Base-by-base conservation (phyloP, 35 echinoderm and acorn worm species). In the Lytechinus pictus region DNA sequence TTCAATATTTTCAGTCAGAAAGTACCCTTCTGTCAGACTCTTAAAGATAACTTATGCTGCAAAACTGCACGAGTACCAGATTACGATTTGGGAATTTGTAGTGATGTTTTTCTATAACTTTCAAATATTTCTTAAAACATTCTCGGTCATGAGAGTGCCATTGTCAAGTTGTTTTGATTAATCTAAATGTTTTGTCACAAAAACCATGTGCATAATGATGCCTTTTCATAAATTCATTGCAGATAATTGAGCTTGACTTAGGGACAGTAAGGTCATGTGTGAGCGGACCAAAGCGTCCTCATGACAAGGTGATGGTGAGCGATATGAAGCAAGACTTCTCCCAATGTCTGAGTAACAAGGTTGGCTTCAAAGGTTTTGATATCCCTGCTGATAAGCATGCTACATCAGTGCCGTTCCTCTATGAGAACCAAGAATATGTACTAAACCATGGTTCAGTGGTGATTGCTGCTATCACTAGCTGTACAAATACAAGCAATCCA, bases 401-500 rank as follows among this genome's bases (percentile, higher is more conserved):
- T 6, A 95, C 95, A 6, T 96, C 94, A 51, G 88, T 98, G 28
- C 98, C 98, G 1, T 99, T 99, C 86, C 94, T 97, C 13, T 96
- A 95, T 66, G 98, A 99, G 0, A 54, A 93, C 61, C 53, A 97
- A 87, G 98, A 99, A 54, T 99, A 96, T 92, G 90, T 87, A 4
- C 71, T 99, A 91, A 97, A 58, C 9, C 98, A 99, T 90, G 98
- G 98, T 24, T 97, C 97, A 54, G 98, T 99, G 1, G 98, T 99
- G n/a, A 99, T 99, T 94, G 98, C 98, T 54, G 98, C 98, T 28
- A 98, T 99, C 24, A 99, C 98, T 8, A 99, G 98, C 95, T 99
- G 98, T 94, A 99, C 98, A 10, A 99, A 99, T 58, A 99, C 98
- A 53, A 99, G 98, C 87, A 99, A 99, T 87, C 98, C 98, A 27